These are phyloP conservation scores for Manduca sexta DNA, from an alignment of 1,140 invertebrate species.

Conservation along the genomic window DNA sequence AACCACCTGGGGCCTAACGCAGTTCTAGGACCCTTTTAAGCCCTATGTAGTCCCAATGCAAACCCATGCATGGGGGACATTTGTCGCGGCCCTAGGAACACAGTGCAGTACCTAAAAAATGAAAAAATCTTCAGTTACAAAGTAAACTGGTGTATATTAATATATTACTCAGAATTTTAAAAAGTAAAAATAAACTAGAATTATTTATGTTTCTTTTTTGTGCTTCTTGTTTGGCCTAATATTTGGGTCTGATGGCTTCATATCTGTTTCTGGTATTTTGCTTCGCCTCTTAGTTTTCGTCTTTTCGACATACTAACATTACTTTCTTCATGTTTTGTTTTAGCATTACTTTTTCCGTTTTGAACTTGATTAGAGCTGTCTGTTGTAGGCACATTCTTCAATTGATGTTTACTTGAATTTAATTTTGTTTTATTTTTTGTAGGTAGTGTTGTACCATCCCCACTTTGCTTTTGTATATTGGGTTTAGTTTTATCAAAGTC, in stretches of 20 bases:
- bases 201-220: slow-evolving; percentile 14
- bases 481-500: slow-evolving; percentile 61
- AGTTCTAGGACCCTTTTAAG: too few species aligned
- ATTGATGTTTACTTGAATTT: slow-evolving; percentile 14
- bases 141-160: not conserved
- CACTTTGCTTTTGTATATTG: slow-evolving; percentile 27
- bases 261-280: slow-evolving; percentile 26
- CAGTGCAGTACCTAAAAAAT: too few species aligned
- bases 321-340: slow-evolving; percentile 20
- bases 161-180: not conserved
- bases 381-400: slow-evolving; percentile 13
- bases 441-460: slow-evolving; percentile 24
- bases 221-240: slow-evolving; percentile 30
- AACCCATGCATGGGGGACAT: too few species aligned
- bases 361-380: slow-evolving; percentile 15
- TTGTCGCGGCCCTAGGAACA: too few species aligned
- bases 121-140: too few species aligned
- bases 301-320: slow-evolving; percentile 27
- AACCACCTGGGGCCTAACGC: too few species aligned
- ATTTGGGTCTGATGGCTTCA: slow-evolving; percentile 25
- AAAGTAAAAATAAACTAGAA: not conserved
- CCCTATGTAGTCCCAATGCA: too few species aligned
- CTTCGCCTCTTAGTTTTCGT: slow-evolving; percentile 35
- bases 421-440: slow-evolving; percentile 22
- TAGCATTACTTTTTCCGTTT: slow-evolving; percentile 14